Conservation (phyloP, 2,113 vertebrate species). For the Pollachius pollachius region DNA sequence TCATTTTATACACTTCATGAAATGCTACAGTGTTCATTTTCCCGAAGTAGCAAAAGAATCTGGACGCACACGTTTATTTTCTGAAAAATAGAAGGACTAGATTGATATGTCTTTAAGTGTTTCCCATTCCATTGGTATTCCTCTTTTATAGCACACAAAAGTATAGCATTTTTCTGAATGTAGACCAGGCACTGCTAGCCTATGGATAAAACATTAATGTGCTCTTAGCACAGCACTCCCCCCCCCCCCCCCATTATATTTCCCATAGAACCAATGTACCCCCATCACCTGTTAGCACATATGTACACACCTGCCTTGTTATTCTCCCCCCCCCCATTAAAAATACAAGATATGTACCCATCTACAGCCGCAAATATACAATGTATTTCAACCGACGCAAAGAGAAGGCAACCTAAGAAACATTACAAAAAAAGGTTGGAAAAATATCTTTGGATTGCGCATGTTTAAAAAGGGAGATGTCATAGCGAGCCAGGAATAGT, state of each 20-base stretch:
- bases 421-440: conserved; percentile 67
- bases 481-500: conserved; percentile 47
- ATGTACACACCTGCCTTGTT: conserved; percentile 33
- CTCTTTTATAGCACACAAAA: conserved; percentile 45
- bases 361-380: conserved; percentile 55
- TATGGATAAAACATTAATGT: conserved; percentile 3
- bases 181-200: background rate
- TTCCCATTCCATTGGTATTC: conserved; percentile 50
- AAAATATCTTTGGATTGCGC: conserved; percentile 81
- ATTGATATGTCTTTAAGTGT: conserved; percentile 58
- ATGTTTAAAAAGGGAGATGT: conserved; percentile 70
- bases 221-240: conserved; percentile 25
- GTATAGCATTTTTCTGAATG: conserved; percentile 21
- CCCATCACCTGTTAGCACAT: too few relatives aligned
- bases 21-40: conserved; percentile 54
- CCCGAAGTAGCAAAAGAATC: conserved; percentile 61
- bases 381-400: conserved; percentile 34
- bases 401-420: conserved; percentile 59
- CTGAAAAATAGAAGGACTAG: conserved; percentile 52
- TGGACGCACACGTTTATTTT: conserved; percentile 51
- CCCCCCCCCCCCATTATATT: conserved; percentile 27
- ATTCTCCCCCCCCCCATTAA: conserved; percentile 5
- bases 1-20: conserved; percentile 57
- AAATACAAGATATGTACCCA: conserved; percentile 67
- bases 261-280: background rate